Conservation (phyloP, 2,888 invertebrate genomes). For the Eurois occulta region DNA sequence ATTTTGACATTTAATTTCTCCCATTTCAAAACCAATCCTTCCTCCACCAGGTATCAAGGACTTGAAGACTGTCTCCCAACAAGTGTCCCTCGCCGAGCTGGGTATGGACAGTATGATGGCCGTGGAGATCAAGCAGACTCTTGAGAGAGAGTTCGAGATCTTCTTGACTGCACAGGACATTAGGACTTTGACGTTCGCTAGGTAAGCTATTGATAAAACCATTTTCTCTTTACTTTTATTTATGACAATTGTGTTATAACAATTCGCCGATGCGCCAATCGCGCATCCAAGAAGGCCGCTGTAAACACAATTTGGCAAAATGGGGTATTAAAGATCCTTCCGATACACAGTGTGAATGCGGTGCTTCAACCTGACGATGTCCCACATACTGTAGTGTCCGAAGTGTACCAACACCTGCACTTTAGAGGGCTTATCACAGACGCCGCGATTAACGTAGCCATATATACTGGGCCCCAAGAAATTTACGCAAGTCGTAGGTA, state of each 20-base stretch:
- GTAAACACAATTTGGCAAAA: not conserved
- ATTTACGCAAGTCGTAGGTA: no score
- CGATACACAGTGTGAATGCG: no score
- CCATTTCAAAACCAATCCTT: not conserved
- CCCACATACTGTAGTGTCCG: no score
- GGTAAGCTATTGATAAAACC: conserved; percentile 73
- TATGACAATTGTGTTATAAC: no score
- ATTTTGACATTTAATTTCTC: not conserved
- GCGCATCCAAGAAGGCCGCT: not conserved
- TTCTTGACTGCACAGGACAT: conserved; percentile 96
- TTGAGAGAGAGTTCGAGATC: conserved; percentile 97
- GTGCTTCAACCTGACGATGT: no score
- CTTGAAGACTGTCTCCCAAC: conserved; percentile 92
- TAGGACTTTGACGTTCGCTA: conserved; percentile 94
- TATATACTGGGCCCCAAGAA: no score
- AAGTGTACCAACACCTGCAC: no score
- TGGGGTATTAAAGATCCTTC: no score
- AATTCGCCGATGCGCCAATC: no score
- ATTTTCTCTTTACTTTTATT: not conserved
- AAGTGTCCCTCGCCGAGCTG: conserved; percentile 95
- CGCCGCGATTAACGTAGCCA: no score
- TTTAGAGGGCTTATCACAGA: no score
- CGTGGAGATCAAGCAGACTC: conserved; percentile 97
- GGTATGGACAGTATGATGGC: conserved; percentile 99
- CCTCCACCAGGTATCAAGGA: conserved; percentile 90